Evolutionary conservation across 2,888 invertebrate genomes (phyloP).

Genomic region (Latheticus oryzae): DNA sequence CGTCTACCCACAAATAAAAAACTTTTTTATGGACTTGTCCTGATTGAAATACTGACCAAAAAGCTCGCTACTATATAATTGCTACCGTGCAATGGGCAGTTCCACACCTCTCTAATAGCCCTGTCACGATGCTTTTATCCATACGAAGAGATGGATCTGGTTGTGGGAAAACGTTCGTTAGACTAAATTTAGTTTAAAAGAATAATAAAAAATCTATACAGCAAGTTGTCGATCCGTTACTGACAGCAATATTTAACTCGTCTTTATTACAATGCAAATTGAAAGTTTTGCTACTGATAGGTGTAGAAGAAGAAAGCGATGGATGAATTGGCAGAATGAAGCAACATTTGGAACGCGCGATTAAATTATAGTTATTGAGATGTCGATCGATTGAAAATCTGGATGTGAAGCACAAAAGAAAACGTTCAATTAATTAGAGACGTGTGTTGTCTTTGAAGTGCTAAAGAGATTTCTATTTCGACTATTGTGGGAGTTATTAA

Average conservation of each 20-base stretch:
- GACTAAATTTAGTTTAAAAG: too few species aligned
- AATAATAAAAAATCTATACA: too few species aligned
- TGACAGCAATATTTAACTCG: constrained; percentile 49
- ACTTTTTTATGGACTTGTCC: constrained; percentile 26
- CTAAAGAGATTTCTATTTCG: constrained; percentile 19
- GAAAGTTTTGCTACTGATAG: constrained; percentile 31
- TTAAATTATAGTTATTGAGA: constrained; percentile 28
- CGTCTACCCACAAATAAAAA: constrained; percentile 27
- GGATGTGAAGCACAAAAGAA: constrained; percentile 17
- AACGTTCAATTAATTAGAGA: background rate
- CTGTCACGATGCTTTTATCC: constrained; percentile 51
- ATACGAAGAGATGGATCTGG: constrained; percentile 40
- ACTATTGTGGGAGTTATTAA: constrained; percentile 25
- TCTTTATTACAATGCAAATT: constrained; percentile 34
- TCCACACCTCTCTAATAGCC: constrained; percentile 47
- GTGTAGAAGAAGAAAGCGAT: constrained; percentile 9
- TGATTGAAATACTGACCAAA: constrained; percentile 43
- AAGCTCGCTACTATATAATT: constrained; percentile 47
- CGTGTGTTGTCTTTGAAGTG: constrained; percentile 11
- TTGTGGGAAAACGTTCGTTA: constrained; percentile 48
- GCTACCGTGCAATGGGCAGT: constrained; percentile 46
- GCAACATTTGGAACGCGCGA: constrained; percentile 30
- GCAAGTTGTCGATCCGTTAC: constrained; percentile 40
- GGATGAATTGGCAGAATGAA: constrained; percentile 28
- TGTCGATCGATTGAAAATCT: constrained; percentile 12